Percentiles rank a stretch among this genome's conserved stretches.
Evolutionary conservation across 1,140 invertebrate genomes (phyloP).

Genomic region (Tetramorium parvispinum): DNA sequence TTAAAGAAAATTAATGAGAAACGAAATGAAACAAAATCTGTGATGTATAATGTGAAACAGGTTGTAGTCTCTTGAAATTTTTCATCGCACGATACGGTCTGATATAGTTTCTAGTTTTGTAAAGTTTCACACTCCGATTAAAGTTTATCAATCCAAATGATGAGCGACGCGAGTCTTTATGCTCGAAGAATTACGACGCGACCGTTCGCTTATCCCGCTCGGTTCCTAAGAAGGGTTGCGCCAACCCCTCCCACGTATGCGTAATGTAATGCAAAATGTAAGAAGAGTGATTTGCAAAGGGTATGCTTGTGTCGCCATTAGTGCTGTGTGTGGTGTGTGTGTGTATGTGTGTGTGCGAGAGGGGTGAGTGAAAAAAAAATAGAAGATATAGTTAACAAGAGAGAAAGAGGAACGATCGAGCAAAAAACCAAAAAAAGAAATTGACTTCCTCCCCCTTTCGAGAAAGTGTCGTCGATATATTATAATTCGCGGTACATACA

Average conservation of each 20-base stretch:
- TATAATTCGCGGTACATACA: constrained; percentile 6
- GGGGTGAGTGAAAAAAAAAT: constrained; percentile 1
- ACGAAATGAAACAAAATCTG: constrained; percentile 21
- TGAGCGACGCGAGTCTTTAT: constrained; percentile 23
- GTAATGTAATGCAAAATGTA: constrained; percentile 30
- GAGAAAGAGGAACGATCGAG: constrained; percentile 2
- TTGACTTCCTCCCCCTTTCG: constrained; percentile 5
- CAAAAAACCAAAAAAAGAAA: constrained; percentile 41
- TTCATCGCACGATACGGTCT: constrained; percentile 12
- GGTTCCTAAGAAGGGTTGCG: constrained; percentile 77
- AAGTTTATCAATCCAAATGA: constrained; percentile 63
- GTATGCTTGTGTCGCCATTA: not conserved
- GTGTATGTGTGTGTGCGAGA: constrained; percentile 21
- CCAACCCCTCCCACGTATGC: not conserved
- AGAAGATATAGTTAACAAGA: not conserved
- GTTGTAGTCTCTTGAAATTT: not conserved
- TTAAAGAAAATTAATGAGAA: not conserved
- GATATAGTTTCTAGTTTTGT: constrained; percentile 15
- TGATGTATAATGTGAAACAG: constrained; percentile 18
- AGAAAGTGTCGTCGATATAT: constrained; percentile 11
- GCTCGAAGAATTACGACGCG: constrained; percentile 11
- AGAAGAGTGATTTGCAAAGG: constrained; percentile 6
- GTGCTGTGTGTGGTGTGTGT: constrained; percentile 10
- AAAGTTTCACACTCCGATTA: constrained; percentile 41
- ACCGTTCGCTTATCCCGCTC: constrained; percentile 76